phyloP scores from a whole-genome alignment of 2,113 vertebrate genomes.

The Ramphastos sulfuratus region DNA sequence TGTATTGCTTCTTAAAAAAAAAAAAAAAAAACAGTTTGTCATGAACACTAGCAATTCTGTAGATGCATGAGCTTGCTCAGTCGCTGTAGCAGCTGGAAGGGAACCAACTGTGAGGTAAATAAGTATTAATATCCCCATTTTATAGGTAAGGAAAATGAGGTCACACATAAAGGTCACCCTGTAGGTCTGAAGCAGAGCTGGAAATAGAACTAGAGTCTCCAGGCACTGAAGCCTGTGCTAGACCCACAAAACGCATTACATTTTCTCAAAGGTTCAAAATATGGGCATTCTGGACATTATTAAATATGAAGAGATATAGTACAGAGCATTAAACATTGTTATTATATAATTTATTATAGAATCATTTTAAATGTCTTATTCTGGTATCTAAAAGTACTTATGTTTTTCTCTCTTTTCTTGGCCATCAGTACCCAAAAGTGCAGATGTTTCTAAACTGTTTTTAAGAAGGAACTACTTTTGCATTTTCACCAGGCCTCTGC shows the following conservation, averaged over 20 bases:
- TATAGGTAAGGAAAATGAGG: slow-evolving; percentile 69
- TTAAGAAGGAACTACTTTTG: background rate
- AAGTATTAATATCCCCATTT: slow-evolving; percentile 63
- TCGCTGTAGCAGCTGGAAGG: slow-evolving; percentile 56
- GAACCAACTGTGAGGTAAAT: slow-evolving; percentile 68
- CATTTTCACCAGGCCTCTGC: background rate
- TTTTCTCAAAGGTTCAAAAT: slow-evolving; percentile 4
- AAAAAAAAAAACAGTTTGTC: background rate
- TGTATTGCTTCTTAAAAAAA: background rate
- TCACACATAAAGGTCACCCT: slow-evolving; percentile 52
- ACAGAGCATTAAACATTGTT: background rate
- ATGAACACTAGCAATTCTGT: slow-evolving; percentile 26
- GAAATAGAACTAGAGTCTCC: slow-evolving; percentile 58
- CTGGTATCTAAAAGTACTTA: background rate
- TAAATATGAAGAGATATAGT: background rate
- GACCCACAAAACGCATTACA: background rate
- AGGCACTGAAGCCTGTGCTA: slow-evolving; percentile 42
- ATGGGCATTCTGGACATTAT: background rate
- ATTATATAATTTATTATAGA: background rate
- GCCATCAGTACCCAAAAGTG: background rate
- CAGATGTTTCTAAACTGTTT: background rate
- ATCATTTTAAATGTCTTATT: background rate
- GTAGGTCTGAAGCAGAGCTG: slow-evolving; percentile 45
- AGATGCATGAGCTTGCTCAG: slow-evolving; percentile 28
- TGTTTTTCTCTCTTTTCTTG: background rate